Conservation (phyloP, 2,888 invertebrate genomes). For the Junonia oenone region DNA sequence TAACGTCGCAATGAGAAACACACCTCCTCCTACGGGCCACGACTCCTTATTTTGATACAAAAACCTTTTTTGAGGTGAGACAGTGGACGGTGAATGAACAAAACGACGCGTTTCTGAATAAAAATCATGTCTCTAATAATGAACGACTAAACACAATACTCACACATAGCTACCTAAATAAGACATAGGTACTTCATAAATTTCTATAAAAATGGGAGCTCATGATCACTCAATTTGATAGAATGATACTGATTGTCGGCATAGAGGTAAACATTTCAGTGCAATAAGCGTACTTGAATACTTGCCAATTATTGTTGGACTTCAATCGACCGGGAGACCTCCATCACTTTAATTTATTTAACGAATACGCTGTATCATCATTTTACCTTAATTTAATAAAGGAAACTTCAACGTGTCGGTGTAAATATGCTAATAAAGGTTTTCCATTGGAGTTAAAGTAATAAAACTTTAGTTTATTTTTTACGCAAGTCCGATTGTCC, state of each 20-base stretch:
- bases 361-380: slow-evolving; percentile 49
- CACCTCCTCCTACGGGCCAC: too few relatives aligned
- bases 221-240: slow-evolving; percentile 41
- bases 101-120: slow-evolving; percentile 47
- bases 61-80: slow-evolving; percentile 37
- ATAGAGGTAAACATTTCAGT: slow-evolving; percentile 70
- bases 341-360: slow-evolving; percentile 56
- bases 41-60: slow-evolving; percentile 30
- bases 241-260: slow-evolving; percentile 52
- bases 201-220: slow-evolving; percentile 32
- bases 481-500: slow-evolving; percentile 42
- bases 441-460: not conserved
- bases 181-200: slow-evolving; percentile 44
- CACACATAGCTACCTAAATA: slow-evolving; percentile 42
- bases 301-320: slow-evolving; percentile 69
- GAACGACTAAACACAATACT: slow-evolving; percentile 51
- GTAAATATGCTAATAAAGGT: slow-evolving; percentile 21
- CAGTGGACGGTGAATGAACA: slow-evolving; percentile 31
- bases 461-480: slow-evolving; percentile 29
- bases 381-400: slow-evolving; percentile 30
- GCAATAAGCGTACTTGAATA: slow-evolving; percentile 65
- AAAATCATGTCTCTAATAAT: slow-evolving; percentile 56
- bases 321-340: slow-evolving; percentile 61
- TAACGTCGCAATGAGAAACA: slow-evolving; percentile 1
- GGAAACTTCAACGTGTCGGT: slow-evolving; percentile 17